Base-by-base conservation (phyloP, 23 tunicate species). In the Botrylloides violaceus region DNA sequence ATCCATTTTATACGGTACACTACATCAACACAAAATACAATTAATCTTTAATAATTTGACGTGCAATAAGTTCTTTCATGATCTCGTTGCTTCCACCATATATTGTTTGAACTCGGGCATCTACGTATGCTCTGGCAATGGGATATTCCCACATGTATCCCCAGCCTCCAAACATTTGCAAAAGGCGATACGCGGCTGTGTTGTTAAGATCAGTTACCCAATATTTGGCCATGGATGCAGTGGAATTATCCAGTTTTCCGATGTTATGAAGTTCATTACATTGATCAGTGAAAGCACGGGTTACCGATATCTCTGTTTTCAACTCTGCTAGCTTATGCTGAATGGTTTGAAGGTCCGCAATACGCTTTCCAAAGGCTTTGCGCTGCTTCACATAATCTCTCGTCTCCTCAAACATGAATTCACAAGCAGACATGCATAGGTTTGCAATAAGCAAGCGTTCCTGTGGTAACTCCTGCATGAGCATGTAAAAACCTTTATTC, bases 61-160 rank as follows among this genome's bases (percentile, higher is more conserved):
- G 55, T 3, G 99, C 77, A 70, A 95, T 95, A 3, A 95, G 86
- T 78, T 95, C 99, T 66, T 95, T 95, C 99, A 95, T 95, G 60
- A 95, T 95, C 63, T 95, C 99, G 64, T 95, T 95, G 62, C 96
- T 90, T 30, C 99, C 99, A 3, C 99, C 99, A 70, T 95, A 95
- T 20, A 95, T 87, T 65, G 95, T 78, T 47, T 90, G 96, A 0
- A 95, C 92, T 20, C 99, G 38, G 34, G 99, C 95, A 48, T 95
- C 99, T 32, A 84, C 92, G 61, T 95, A 95, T 0, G 99, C 99
- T 70, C 65, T 79, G 27, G 95, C 73, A 30, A 95, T 83, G 30
- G 99, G 99, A 72, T 95, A 95, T 62, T 95, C 99, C 96, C 91
- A 83, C 99, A 95, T 95, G 83, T 66, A 95, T 7, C 99, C 99